These are phyloP conservation scores for Cinclus mexicanus DNA, from an alignment of 2,113 vertebrate genomes.

Conservation along the genomic window DNA sequence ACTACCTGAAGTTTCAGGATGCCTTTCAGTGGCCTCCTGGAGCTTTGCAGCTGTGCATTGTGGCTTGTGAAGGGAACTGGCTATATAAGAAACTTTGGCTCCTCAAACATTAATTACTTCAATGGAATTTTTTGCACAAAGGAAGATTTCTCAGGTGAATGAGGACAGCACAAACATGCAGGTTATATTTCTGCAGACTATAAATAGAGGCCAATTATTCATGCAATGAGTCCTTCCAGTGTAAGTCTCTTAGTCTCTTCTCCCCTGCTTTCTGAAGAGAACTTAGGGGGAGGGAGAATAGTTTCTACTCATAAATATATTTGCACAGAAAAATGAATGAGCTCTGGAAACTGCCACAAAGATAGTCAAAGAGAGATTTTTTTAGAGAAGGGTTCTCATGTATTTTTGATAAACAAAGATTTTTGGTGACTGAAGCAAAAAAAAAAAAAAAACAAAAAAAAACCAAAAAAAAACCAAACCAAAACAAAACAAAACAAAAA, in stretches of 20 bases:
- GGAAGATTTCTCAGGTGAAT: constrained; percentile 5
- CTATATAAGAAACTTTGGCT: background rate
- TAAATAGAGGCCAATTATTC: background rate
- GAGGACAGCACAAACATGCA: background rate
- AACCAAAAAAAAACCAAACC: no score
- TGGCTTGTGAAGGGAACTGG: background rate
- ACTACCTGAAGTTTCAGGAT: background rate
- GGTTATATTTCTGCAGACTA: background rate
- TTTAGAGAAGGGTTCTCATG: background rate
- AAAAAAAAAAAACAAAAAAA: background rate
- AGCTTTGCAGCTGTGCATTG: constrained; percentile 51
- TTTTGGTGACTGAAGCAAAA: background rate
- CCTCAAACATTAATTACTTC: constrained; percentile 13
- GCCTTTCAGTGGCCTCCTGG: background rate
- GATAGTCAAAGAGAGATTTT: background rate
- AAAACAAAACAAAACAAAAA: background rate
- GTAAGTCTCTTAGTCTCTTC: background rate
- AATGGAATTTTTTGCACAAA: background rate
- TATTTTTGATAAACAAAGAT: background rate
- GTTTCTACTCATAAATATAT: background rate
- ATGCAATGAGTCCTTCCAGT: background rate
- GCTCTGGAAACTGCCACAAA: background rate
- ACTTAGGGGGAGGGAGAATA: background rate
- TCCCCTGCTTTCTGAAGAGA: background rate
- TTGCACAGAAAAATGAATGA: background rate